Evolutionary conservation across 1,140 invertebrate genomes (phyloP).

Genomic region (Lamellibrachia luymesi): DNA sequence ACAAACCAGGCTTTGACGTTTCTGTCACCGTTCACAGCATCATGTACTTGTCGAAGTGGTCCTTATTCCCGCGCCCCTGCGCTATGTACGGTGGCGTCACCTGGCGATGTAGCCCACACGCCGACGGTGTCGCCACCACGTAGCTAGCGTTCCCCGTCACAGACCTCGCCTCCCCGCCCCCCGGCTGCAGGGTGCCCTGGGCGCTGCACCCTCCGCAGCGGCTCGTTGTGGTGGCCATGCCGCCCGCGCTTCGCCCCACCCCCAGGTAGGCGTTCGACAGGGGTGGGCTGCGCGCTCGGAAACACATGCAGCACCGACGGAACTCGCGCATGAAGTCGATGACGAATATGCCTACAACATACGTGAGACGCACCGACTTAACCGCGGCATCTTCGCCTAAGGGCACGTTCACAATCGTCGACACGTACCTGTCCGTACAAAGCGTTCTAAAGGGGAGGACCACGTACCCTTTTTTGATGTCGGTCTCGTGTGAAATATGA

Average conservation of each 20-base stretch:
- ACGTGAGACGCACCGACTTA: background rate
- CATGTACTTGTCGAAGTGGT: background rate
- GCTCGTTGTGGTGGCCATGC: background rate
- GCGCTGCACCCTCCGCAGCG: background rate
- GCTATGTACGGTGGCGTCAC: constrained; percentile 16
- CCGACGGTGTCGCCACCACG: background rate
- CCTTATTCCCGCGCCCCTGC: constrained; percentile 8
- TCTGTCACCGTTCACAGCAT: background rate
- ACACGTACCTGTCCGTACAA: too few relatives aligned
- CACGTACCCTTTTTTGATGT: too few relatives aligned
- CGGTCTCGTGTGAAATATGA: too few relatives aligned
- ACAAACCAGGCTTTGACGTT: background rate
- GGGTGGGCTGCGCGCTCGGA: background rate
- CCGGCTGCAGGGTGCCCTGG: background rate
- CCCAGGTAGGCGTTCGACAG: background rate
- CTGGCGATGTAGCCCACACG: background rate
- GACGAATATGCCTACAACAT: constrained; percentile 2
- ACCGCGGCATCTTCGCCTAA: too few relatives aligned
- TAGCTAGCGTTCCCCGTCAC: too few relatives aligned
- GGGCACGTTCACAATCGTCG: too few relatives aligned
- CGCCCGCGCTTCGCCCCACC: background rate
- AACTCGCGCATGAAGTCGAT: constrained; percentile 16
- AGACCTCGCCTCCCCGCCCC: too few relatives aligned
- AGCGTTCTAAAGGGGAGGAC: too few relatives aligned
- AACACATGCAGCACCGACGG: background rate